A percentile compares a stretch with the other conserved stretches of the same genome.
Evolutionary conservation across 2,888 invertebrate genomes (phyloP).

Genomic region (Acutogordius australiensis): DNA sequence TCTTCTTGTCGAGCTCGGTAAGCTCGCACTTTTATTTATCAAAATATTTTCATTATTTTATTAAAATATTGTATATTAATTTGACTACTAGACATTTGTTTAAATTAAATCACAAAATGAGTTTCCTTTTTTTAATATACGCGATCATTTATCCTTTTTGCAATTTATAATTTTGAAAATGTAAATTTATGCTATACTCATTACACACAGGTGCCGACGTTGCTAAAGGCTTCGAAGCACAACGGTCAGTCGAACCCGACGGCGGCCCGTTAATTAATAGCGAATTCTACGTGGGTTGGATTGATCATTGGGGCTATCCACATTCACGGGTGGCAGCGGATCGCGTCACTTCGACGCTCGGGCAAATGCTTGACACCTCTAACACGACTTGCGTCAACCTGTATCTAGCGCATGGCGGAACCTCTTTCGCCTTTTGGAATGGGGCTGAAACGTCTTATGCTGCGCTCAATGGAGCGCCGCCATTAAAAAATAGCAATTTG

Average conservation of each 20-base stretch:
- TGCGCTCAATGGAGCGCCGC: neutral
- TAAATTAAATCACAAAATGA: too few species aligned
- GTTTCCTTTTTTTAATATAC: too few species aligned
- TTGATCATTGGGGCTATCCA: slow-evolving; percentile 51
- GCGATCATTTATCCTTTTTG: too few species aligned
- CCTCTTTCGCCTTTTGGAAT: neutral
- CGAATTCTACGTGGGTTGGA: slow-evolving; percentile 57
- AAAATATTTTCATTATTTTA: too few species aligned
- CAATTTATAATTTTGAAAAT: too few species aligned
- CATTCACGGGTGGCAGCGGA: slow-evolving; percentile 25
- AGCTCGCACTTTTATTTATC: too few species aligned
- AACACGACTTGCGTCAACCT: slow-evolving; percentile 3
- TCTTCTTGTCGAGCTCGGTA: too few species aligned
- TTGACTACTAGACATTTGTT: too few species aligned
- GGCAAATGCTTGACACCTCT: slow-evolving; percentile 29
- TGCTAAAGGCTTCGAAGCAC: slow-evolving; percentile 21
- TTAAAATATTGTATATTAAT: too few species aligned
- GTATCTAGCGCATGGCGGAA: neutral
- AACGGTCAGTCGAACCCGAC: slow-evolving; percentile 27
- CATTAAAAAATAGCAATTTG: too few species aligned
- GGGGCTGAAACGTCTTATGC: neutral
- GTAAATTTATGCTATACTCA: too few species aligned
- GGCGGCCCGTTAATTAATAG: slow-evolving; percentile 62
- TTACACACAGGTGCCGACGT: slow-evolving; percentile 16
- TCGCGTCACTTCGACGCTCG: slow-evolving; percentile 29